Evolutionary conservation across 2,797 vertebrate species (phyloP), one percentile per base, ranked within the genome.

Genomic region (Neoniphon sammara): DNA sequence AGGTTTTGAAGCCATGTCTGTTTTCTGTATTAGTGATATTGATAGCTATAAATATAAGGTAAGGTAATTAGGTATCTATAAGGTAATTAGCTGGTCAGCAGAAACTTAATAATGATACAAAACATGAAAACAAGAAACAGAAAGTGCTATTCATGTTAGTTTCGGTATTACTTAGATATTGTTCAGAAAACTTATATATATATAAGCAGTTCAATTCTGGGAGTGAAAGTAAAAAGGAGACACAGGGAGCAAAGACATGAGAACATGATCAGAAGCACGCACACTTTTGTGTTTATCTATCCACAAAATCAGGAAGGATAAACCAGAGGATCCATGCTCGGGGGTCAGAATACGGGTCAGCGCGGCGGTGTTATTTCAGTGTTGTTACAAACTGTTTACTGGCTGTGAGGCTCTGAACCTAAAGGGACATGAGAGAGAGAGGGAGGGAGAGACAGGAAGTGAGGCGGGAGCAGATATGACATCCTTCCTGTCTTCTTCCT

Each of bases 401-500:
- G 78, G 25, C 2, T 0, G 1, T 66, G 65, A 12, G 14, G 12
- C 78, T 81, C 76, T 57, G 61, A 82, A 69, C 57, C 77, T 79
- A 53, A 71, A 85, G 84, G 78, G 74, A 87, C 84, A 87, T 81
- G 81, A 92, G 87, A 90, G 87, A 75, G 71, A 78, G 50, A 73
- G 42, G 20, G 55, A 57, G 34, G 44, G 78, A 82, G 82, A 80
- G 76, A 85, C 82, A 68, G 92, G 92, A 93, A 91, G 84, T 66
- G 68, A 81, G 83, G 80, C 87, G 12, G n/a, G 62, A 87, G 84
- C 86, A 91, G 92, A 92, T 90, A 93, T 69, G 78, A 84, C 91
- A 92, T 94, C 94, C 94, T 92, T 94, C 93, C 94, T 91, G 86
- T 80, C 81, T 77, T 82, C 82, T 93, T 95, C 92, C 92, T 93